Base-by-base conservation (phyloP, 92 coral and sea anemone species). In the Porites rus region DNA sequence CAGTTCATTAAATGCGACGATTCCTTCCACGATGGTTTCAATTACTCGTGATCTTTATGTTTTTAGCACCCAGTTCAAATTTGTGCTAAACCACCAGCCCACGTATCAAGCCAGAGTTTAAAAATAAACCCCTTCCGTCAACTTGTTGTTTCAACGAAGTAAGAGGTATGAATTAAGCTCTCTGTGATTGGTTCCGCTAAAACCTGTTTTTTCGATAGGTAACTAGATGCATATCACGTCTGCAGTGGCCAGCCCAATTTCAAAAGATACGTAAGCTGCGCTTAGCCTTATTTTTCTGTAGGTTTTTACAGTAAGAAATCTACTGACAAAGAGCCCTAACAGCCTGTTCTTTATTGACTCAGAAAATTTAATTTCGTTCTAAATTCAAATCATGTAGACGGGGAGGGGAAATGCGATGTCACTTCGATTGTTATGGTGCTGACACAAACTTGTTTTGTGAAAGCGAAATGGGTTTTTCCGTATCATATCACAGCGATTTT, bases 111-210 rank as follows among this genome's bases (percentile, higher is more conserved):
- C 52, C 52, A 22, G 80, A 62, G 38, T 63, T 74, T 83, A 83
- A 83, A 83, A 83, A 83, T 83, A 83, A 65, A 54, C 21, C n/a
- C 53, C 76, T 50, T 83, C 87, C 72, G 80, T 73, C 80, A 74
- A 75, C 72, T 73, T 74, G 87, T 74, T 73, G 86, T 82, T 71
- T 65, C 46, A 60, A 71, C 86, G 78, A 71, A 60, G 78, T 71
- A 73, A 61, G 72, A 81, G 21, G 79, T 71, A 74, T 64, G 72
- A 81, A 28, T 28, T 28, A 28, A 28, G 69, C 1, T 62, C 43
- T 13, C 80, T 13, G 61, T 64, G 80, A 83, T 74, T 83, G 87
- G 87, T 75, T 61, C 77, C 61, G 64, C 64, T 64, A 1, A 65
- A 75, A 62, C 62, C 20, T 73, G 73, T 73, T 61, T 73, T 24